Base-by-base conservation (phyloP, 2,797 vertebrate genomes). In the Buphagus erythrorhynchus region DNA sequence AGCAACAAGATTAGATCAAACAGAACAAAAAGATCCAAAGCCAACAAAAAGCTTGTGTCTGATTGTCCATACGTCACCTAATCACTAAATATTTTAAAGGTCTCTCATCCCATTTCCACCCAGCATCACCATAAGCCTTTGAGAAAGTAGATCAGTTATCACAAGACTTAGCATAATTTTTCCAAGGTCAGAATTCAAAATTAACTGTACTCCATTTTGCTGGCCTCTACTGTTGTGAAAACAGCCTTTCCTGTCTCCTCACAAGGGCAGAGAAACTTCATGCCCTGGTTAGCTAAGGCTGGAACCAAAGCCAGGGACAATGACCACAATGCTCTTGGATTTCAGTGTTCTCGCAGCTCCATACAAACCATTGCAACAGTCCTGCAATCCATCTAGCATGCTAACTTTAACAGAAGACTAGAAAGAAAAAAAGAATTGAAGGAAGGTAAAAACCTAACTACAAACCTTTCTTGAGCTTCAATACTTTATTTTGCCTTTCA, bases 261-360 rank as follows among this genome's bases (percentile, higher is more conserved):
- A 72, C 19, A 49, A 72, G 9, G 16, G 13, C 13, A 77, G 36
- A 66, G n/a, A 62, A 35, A 20, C 15, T 17, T 71, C 65, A 33
- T 43, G 17, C 16, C 72, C 29, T 35, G 21, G 6, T 33, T 61
- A 55, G 36, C 20, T n/a, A 58, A 66, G 26, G 9, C 17, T 69
- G 5, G 9, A 90, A 59, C 8, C 58, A 75, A 40, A 73, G 3
- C 13, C 24, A 42, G 12, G 11, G 5, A 38, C 35, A 16, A 29
- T 1, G 1, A 26, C 33, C 35, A 45, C 24, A 68, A 28, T 0
- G 2, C 7, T 81, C 7, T 36, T 40, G 2, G 13, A 76, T 58
- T 86, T 77, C 57, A 21, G 0, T 5, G 7, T 2, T 57, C 17
- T 73, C 9, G 6, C 3, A 10, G 33, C 49, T 65, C 20, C 13